These are phyloP conservation scores for Anguilla megastoma DNA, from an alignment of 2,797 vertebrate species.

Conservation along the genomic window DNA sequence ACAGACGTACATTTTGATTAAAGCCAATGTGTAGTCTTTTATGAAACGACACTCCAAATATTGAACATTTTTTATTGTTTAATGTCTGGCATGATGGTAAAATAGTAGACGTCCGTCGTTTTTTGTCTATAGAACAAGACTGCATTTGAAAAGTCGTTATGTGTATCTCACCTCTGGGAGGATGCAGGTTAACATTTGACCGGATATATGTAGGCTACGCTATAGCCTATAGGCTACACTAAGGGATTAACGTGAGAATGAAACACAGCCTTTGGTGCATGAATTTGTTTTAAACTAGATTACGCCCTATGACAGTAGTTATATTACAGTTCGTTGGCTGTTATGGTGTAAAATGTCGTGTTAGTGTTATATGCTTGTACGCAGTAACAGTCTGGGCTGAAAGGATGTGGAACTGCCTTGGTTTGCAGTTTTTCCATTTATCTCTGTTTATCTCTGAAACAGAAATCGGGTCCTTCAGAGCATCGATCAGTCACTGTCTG, in stretches of 20 bases:
- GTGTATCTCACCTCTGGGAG: neutral
- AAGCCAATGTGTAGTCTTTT: neutral
- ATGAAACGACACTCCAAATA: neutral
- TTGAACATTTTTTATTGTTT: neutral
- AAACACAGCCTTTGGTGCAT: neutral
- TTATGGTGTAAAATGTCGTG: neutral
- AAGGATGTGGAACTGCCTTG: slow-evolving; percentile 60
- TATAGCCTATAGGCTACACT: neutral
- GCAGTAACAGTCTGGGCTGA: slow-evolving; percentile 28
- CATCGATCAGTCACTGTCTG: slow-evolving; percentile 44
- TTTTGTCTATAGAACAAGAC: neutral
- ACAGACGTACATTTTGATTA: neutral
- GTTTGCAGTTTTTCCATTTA: slow-evolving; percentile 43
- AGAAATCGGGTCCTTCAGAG: slow-evolving; percentile 45
- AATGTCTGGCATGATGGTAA: neutral
- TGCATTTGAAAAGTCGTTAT: neutral
- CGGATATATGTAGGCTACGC: neutral
- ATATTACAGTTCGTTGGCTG: neutral
- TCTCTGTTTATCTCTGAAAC: slow-evolving; percentile 52
- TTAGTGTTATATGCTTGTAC: neutral
- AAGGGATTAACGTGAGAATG: neutral
- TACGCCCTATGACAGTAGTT: neutral
- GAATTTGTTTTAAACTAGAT: neutral
- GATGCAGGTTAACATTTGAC: neutral
- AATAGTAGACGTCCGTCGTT: neutral